Percentiles rank a stretch among this genome's conserved stretches.
Conservation (phyloP, 2,113 vertebrate species). For the Lynx canadensis region DNA sequence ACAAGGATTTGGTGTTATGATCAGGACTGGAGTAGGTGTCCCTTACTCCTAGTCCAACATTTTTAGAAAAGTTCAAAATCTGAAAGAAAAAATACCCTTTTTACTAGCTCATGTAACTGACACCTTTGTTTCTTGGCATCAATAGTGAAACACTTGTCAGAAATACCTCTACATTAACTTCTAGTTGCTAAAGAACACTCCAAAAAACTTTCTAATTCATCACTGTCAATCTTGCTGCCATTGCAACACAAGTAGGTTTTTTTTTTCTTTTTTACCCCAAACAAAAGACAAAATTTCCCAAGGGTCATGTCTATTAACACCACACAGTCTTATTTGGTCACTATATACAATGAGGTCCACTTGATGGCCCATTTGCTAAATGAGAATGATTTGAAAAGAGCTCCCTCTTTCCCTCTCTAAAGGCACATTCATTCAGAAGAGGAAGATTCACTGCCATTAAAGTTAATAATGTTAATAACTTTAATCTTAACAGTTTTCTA, state of each 20-base stretch:
- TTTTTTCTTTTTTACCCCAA: not conserved
- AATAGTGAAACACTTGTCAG: slow-evolving; percentile 30
- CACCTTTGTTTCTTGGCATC: slow-evolving; percentile 50
- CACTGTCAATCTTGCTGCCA: slow-evolving; percentile 27
- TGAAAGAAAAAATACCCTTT: slow-evolving; percentile 42
- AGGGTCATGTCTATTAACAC: not conserved
- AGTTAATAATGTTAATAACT: slow-evolving; percentile 44
- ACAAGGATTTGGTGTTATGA: not conserved
- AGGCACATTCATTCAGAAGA: not conserved
- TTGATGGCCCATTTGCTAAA: slow-evolving; percentile 40
- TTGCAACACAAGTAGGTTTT: not conserved
- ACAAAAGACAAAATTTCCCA: not conserved
- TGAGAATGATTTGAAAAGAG: not conserved
- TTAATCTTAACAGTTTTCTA: slow-evolving; percentile 25
- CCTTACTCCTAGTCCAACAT: not conserved
- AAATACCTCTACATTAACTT: slow-evolving; percentile 59
- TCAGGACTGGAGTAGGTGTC: not conserved
- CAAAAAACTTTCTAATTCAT: slow-evolving; percentile 47
- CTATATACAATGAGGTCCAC: not conserved
- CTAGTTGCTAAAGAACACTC: not conserved
- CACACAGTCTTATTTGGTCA: not conserved
- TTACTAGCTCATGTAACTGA: not conserved
- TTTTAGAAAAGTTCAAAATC: not conserved
- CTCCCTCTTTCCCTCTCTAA: not conserved
- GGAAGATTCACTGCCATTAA: not conserved